A percentile compares a stretch with the other conserved stretches of the same genome.
Evolutionary conservation across 1,140 invertebrate species (phyloP).

Genomic region (Cydia pomonella): DNA sequence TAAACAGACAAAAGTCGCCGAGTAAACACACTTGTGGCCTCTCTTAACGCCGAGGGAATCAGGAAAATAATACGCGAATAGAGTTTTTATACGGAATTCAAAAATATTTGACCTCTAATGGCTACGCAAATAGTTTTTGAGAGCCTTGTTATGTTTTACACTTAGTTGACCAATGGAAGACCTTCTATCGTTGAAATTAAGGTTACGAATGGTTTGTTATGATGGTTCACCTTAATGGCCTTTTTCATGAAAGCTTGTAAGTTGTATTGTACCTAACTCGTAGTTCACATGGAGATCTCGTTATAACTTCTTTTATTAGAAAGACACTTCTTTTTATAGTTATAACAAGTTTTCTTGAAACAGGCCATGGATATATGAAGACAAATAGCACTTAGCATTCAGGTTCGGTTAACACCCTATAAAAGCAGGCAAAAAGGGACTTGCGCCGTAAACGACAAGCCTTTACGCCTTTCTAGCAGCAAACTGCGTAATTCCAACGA

Average conservation of each 20-base stretch:
- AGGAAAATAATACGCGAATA: not conserved
- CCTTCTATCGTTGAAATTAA: no score
- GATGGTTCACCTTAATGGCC: no score
- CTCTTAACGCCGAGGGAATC: not conserved
- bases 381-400: slow-evolving; percentile 4
- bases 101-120: not conserved
- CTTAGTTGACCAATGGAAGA: not conserved
- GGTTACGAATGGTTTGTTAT: no score
- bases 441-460: not conserved
- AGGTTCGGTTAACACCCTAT: not conserved
- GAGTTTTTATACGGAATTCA: not conserved
- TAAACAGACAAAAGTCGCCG: no score
- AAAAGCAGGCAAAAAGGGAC: not conserved
- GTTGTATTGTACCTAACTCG: no score
- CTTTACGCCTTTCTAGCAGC: not conserved
- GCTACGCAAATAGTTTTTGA: not conserved
- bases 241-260: no score
- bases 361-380: not conserved
- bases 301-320: no score
- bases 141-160: not conserved
- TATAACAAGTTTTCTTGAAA: no score
- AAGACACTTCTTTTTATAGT: no score
- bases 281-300: no score
- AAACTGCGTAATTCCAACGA: not conserved
- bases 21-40: not conserved